Evolutionary conservation across 2,797 vertebrate genomes (phyloP), one percentile per base, ranked within the genome.

Genomic region (Lutjanus campechanus): DNA sequence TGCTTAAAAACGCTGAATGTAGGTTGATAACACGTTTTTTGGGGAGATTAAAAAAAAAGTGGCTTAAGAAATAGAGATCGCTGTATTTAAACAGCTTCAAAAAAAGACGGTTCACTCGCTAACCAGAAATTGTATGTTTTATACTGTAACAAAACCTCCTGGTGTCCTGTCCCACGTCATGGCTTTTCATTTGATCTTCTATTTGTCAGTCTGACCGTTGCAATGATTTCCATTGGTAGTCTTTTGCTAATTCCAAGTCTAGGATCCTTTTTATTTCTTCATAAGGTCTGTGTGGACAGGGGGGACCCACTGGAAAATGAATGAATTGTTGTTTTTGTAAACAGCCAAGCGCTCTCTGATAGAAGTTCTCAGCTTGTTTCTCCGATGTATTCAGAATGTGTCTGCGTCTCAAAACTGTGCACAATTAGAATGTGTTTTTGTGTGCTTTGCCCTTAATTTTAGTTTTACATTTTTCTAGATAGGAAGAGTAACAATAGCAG

Each of bases 1-100:
- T 54, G 72, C 79, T 73, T 79, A 68, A 82, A 82, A 76, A 36
- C 16, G 15, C 77, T 88, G 81, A 92, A 89, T 93, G 89, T 92
- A 89, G 36, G 51, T 77, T 76, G 51, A 81, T 76, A 72, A 50
- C 59, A 62, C 17, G 11, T 46, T 50, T 73, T 82, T 50, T 81
- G 16, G 29, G 79, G 58, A 82, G 75, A 55, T 81, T 81, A n/a
- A 83, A 25, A 25, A 25, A 25, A 46, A 84, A 58, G 72, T 80
- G 73, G 85, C 73, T 69, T 51, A 50, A 75, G 54, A 36, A 62
- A 69, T 29, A 1, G 11, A 63, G 71, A 75, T 54, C 4, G 73
- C 79, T 89, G 69, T 79, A 76, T 84, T 71, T 69, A 59, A 64
- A 79, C 68, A 50, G 72, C 73, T 75, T 64, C 22, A 66, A 59